Base-by-base conservation (phyloP, 2,888 invertebrate genomes). In the Amblyteles armatorius region DNA sequence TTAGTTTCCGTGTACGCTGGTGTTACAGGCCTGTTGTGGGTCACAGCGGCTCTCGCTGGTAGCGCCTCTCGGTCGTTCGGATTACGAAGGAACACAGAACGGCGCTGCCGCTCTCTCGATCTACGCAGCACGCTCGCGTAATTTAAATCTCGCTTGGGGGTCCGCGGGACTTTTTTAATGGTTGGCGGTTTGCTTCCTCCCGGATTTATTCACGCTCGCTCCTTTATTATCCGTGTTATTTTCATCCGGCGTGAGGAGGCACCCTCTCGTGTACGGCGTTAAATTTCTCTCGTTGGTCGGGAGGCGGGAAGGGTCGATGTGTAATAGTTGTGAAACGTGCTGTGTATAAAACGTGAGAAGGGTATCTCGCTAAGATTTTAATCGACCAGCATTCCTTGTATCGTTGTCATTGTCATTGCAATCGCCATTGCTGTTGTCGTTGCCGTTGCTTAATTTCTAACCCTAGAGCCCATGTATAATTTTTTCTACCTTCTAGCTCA, bases 201-300 rank as follows among this genome's bases (percentile, higher is more conserved):
- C 77, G 78, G 57, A 84, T 84, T 84, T 84, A 84, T 84, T 81
- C 81, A 81, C 84, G 77, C 78, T 44, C 55, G 50, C 73, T 77
- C 67, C 80, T 84, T 78, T 81, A 81, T 84, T 78, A 81, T 84
- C 81, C 81, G 68, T 81, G 73, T 80, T 84, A 83, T 76, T 79
- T 79, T 83, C 79, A 74, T 60, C 50, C 73, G 26, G 19, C 16
- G 50, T 52, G 29, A 22, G 40, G n/a, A 55, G 36, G 6, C 57
- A 16, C 19, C 29, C 69, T 19, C 57, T 50, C 48, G 26, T 26
- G 50, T 19, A 22, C 67, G n/a, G n/a, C 69, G 67, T 82, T 82
- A 57, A 82, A 77, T 63, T 29, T 77, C 65, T 72, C 77, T 29
- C 29, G 63, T 16, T 26, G 9, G 60, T 57, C 4, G 26, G 52